Evolutionary conservation across 2,113 vertebrate genomes (phyloP), one percentile per base, ranked within the genome.

Genomic region (Ageneiosus marmoratus): DNA sequence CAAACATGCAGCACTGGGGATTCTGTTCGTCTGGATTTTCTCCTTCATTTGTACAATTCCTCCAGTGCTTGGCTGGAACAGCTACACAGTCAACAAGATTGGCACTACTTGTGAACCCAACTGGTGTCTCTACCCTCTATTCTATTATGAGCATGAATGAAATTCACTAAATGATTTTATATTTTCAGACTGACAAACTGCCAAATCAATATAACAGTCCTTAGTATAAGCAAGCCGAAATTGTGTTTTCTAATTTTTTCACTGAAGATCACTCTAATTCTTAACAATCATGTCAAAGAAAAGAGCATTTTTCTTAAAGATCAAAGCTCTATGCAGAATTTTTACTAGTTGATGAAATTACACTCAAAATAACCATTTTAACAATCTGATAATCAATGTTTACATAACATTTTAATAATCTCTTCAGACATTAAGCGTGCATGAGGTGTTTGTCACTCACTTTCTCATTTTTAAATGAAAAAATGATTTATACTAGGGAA

Each of bases 61-160:
- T 53, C 96, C 96, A 0, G 91, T 93, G 11, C 83, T 96, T 85
- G 96, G 96, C 22, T 98, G 96, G 96, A 96, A 94, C 94, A 97
- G 95, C 90, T 97, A 97, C 88, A 96, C 95, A 0, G 88, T 95
- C 82, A 98, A 95, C 92, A 96, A 95, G 91, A 97, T 97, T 67
- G 96, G 96, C 77, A 98, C 96, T 75, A 97, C 96, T 9, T 98
- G 96, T 91, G 96, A 98, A 88, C 96, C 95, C 0, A 96, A 97
- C 91, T 98, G 96, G 96, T 98, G 92, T 96, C 62, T 77, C 29
- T 60, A 18, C 63, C 37, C 9, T 18, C 20, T 10, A 24, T 81
- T 73, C 48, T 65, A 41, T 73, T 44, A 75, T 13, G 22, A 20
- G 0, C n/a, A 56, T 73, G 20, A 48, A 72, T 55, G 0, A 63